Evolutionary conservation across 2,113 vertebrate genomes (phyloP).

Genomic region (Amphilophus citrinellus): DNA sequence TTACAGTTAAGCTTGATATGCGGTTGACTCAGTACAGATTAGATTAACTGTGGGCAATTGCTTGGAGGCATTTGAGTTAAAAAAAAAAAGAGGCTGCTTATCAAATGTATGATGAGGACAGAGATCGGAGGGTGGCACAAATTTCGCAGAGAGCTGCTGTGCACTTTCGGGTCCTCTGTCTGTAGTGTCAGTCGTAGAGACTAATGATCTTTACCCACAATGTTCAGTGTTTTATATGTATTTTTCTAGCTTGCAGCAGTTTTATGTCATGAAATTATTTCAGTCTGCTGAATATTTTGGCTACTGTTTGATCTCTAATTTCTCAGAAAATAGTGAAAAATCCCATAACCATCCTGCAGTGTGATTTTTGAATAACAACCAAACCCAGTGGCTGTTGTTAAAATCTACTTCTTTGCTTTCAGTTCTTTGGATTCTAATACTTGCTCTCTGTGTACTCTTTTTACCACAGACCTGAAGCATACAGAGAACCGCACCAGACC

Average conservation of each 20-base stretch:
- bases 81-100: conserved; percentile 9
- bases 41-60: not conserved
- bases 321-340: not conserved
- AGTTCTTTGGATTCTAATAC: not conserved
- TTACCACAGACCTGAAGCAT: conserved; percentile 59
- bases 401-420: not conserved
- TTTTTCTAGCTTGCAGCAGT: not conserved
- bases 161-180: not conserved
- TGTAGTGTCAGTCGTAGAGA: not conserved
- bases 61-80: conserved; percentile 6
- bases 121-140: not conserved
- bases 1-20: not conserved
- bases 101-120: not conserved
- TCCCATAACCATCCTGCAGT: not conserved
- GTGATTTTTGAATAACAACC: not conserved
- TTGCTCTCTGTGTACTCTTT: not conserved
- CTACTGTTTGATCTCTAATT: not conserved
- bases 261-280: not conserved
- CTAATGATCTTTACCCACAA: not conserved
- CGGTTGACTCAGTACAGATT: not conserved
- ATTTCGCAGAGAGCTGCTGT: not conserved
- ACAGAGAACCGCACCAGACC: conserved; percentile 50
- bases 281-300: not conserved
- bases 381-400: conserved; percentile 22
- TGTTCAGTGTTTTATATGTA: not conserved